Evolutionary conservation across 2,113 vertebrate species (phyloP).

Genomic region (Sinocyclocheilus grahami): DNA sequence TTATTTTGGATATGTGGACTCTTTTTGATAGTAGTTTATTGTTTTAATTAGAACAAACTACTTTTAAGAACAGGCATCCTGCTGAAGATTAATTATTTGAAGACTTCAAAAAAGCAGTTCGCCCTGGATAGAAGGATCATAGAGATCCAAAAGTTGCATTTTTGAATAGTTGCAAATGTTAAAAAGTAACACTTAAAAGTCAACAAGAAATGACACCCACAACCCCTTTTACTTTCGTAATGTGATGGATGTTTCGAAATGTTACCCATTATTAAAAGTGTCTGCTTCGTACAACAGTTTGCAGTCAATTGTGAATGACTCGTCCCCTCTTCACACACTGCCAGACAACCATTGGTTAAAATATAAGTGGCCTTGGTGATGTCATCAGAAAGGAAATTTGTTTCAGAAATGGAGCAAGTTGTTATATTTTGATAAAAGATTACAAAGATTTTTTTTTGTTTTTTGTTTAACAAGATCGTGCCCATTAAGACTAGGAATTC

Average conservation of each 20-base stretch:
- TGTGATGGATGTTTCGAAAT: neutral
- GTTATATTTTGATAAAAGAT: neutral
- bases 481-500: too few relatives aligned
- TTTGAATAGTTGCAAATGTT: too few relatives aligned
- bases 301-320: neutral
- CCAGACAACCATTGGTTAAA: neutral
- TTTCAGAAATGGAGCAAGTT: neutral
- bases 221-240: neutral
- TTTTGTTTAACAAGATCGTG: too few relatives aligned
- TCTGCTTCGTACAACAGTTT: neutral
- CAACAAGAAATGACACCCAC: neutral
- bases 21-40: constrained; percentile 40
- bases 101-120: too few relatives aligned
- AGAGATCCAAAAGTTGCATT: constrained; percentile 12
- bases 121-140: neutral
- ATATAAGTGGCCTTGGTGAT: neutral
- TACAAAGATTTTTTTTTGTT: too few relatives aligned
- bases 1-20: constrained; percentile 28
- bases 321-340: neutral
- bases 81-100: neutral
- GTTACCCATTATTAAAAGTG: neutral
- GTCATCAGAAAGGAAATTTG: neutral
- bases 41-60: constrained; percentile 20
- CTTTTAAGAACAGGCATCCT: constrained; percentile 23
- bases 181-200: neutral